Evolutionary conservation across 2,113 vertebrate species (phyloP).

Genomic region (Crocuta crocuta): DNA sequence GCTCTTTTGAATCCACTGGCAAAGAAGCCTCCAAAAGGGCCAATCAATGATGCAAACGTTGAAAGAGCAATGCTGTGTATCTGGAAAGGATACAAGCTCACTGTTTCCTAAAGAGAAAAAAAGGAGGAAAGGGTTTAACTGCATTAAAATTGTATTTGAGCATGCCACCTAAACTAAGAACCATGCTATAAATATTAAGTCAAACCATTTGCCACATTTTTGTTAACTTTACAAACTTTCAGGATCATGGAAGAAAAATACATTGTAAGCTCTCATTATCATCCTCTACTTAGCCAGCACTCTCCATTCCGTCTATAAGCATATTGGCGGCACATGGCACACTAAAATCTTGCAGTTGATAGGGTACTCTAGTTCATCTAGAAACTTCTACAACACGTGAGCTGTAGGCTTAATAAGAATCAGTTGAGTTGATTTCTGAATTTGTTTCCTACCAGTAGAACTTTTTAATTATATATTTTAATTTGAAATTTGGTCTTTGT

Average conservation of each 20-base stretch:
- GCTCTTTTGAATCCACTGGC: constrained; percentile 99
- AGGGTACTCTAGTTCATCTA: not conserved
- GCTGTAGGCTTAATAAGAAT: not conserved
- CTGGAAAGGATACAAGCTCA: constrained; percentile 97
- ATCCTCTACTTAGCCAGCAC: not conserved
- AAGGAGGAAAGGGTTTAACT: not conserved
- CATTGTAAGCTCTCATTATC: not conserved
- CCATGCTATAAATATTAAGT: not conserved
- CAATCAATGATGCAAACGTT: constrained; percentile 95
- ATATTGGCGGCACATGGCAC: rapidly evolving
- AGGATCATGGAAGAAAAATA: not conserved
- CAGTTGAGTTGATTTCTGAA: not conserved
- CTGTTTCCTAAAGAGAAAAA: constrained; percentile 88
- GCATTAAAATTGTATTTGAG: not conserved
- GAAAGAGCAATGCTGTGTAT: constrained; percentile 97
- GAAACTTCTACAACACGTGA: not conserved
- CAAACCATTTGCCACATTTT: not conserved
- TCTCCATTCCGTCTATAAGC: not conserved
- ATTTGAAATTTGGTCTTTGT: not conserved
- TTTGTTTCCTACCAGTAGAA: not conserved
- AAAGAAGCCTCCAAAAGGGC: constrained; percentile 99
- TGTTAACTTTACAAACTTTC: not conserved
- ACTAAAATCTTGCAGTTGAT: too few species aligned
- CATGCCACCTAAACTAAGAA: not conserved
- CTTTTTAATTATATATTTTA: constrained; percentile 2